Conservation (phyloP, 1,140 invertebrate species). For the Microplitis mediator region DNA sequence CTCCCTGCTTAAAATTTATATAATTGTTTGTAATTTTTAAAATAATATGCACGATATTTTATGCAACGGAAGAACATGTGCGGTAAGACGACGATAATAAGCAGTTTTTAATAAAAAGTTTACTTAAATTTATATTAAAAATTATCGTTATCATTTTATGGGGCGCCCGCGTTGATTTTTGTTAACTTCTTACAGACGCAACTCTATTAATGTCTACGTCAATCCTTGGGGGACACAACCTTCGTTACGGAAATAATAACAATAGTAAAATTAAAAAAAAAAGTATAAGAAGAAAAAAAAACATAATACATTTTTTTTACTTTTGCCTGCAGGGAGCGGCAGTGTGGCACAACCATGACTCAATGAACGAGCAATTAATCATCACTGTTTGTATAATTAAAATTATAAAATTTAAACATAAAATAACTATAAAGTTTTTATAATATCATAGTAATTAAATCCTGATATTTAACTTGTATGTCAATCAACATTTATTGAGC, state of each 20-base stretch:
- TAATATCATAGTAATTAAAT: background rate
- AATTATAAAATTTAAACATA: background rate
- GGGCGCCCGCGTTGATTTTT: constrained; percentile 3
- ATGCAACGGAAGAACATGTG: constrained; percentile 22
- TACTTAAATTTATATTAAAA: constrained; percentile 8
- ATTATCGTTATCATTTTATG: constrained; percentile 6
- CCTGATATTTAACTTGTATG: too few relatives aligned
- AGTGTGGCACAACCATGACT: constrained; percentile 55
- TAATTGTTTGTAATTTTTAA: background rate
- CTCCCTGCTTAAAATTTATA: background rate
- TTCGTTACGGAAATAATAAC: constrained; percentile 52
- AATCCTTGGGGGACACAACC: constrained; percentile 50
- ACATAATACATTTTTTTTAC: constrained; percentile 14
- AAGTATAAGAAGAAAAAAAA: constrained; percentile 3
- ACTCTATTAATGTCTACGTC: constrained; percentile 2
- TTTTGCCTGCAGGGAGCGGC: constrained; percentile 41
- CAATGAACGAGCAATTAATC: constrained; percentile 44
- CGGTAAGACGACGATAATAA: constrained; percentile 16
- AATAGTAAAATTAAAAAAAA: too few relatives aligned
- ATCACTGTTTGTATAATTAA: background rate
- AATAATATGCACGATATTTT: background rate
- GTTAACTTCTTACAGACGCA: background rate
- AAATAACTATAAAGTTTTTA: background rate
- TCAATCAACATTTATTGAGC: too few relatives aligned
- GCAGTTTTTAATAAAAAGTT: constrained; percentile 7